Conservation (phyloP, 1,140 invertebrate genomes). For the Macrostomum lignano region DNA sequence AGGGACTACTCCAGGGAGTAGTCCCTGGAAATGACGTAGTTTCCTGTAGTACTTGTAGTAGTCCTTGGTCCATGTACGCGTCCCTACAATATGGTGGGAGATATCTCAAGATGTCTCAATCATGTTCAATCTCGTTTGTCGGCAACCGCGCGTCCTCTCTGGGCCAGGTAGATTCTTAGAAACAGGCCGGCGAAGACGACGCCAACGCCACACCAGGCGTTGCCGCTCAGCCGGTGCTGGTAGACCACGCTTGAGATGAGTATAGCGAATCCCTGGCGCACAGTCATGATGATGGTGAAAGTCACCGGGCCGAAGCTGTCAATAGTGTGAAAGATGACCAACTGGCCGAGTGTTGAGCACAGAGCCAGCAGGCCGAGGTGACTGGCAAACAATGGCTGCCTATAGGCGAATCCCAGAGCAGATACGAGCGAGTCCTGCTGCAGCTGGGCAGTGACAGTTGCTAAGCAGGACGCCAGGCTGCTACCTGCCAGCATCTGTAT, state of each 20-base stretch:
- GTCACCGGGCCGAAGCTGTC: constrained; percentile 49
- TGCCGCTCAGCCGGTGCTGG: constrained; percentile 43
- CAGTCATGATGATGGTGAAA: constrained; percentile 91
- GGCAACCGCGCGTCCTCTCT: too few relatives aligned
- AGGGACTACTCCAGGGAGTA: too few relatives aligned
- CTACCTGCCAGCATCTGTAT: constrained; percentile 57
- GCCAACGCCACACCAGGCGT: constrained; percentile 51
- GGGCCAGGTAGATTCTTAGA: constrained; percentile 3
- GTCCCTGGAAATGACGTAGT: too few relatives aligned
- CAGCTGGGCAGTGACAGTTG: constrained; percentile 55
- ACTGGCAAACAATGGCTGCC: constrained; percentile 45
- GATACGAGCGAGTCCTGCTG: constrained; percentile 52
- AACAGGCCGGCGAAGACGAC: constrained; percentile 65
- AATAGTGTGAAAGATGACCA: constrained; percentile 89
- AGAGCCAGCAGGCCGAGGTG: constrained; percentile 56
- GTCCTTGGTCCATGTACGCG: too few relatives aligned
- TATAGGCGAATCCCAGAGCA: constrained; percentile 43
- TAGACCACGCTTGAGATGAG: constrained; percentile 73
- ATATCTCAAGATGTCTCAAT: too few relatives aligned
- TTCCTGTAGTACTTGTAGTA: too few relatives aligned
- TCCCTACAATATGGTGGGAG: too few relatives aligned
- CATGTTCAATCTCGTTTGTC: too few relatives aligned
- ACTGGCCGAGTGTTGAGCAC: constrained; percentile 62
- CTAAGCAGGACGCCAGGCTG: constrained; percentile 68
- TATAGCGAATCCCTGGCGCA: constrained; percentile 71